phyloP scores from a whole-genome alignment of 1,140 invertebrate species.

The Macrocentrus cingulum region DNA sequence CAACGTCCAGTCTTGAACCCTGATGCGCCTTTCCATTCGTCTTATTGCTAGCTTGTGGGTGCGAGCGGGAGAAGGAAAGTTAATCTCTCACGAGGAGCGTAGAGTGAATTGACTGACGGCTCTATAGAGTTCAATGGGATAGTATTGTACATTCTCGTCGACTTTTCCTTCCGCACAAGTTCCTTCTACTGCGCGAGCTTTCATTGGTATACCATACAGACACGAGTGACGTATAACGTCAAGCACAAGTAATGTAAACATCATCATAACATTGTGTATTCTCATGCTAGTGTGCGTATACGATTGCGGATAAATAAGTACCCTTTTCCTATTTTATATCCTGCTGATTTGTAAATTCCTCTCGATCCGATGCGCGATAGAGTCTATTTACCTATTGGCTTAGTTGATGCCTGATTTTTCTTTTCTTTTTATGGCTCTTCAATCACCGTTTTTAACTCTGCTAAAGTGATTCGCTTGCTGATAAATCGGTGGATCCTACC shows the following conservation, averaged over 20 bases:
- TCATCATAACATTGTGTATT: slow-evolving; percentile 11
- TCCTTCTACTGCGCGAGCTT: slow-evolving; percentile 22
- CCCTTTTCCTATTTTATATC: too few species aligned
- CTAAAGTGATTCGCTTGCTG: too few species aligned
- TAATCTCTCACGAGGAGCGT: slow-evolving; percentile 38
- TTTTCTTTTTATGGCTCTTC: too few species aligned
- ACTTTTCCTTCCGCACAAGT: slow-evolving; percentile 33
- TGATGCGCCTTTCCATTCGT: neutral
- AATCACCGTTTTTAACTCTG: too few species aligned
- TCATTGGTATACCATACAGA: too few species aligned
- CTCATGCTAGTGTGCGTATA: too few species aligned
- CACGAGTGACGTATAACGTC: slow-evolving; percentile 32
- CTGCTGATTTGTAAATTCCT: too few species aligned
- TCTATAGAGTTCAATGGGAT: slow-evolving; percentile 53
- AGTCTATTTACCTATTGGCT: too few species aligned
- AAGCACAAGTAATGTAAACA: slow-evolving; percentile 21
- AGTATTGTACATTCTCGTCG: slow-evolving; percentile 45
- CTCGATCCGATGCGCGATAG: too few species aligned
- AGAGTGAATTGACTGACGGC: slow-evolving; percentile 49
- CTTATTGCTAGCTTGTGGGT: neutral
- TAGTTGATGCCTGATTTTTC: too few species aligned
- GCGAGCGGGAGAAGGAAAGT: slow-evolving; percentile 21
- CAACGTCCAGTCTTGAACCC: slow-evolving; percentile 1
- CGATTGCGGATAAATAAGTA: too few species aligned
- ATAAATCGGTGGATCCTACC: too few species aligned